Base-by-base conservation (phyloP, 2,797 vertebrate genomes). In the Ciconia nigra region DNA sequence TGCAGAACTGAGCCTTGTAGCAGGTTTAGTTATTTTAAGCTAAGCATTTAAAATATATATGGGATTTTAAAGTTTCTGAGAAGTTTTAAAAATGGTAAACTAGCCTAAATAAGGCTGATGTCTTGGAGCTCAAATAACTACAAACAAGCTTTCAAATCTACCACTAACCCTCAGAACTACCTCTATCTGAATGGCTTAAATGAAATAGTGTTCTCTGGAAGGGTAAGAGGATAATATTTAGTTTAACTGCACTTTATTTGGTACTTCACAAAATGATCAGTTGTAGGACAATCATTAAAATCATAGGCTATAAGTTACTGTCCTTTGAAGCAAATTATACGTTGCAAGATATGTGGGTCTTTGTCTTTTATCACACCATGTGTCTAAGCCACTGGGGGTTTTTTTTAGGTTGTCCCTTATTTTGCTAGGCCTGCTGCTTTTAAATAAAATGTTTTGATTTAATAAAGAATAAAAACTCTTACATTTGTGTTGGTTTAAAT, bases 201-300 rank as follows among this genome's bases (percentile, higher is more conserved):
- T 63, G 25, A 91, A 95, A 90, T 80, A 47, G 65, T 76, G 28
- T 46, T 76, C 51, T 81, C 69, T 69, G n/a, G n/a, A 76, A 89
- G 58, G 15, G 25, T 46, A 76, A 81, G 87, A 88, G 65, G 58
- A 44, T 82, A 93, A 93, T 87, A 74, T 70, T 96, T 92, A 93
- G n/a, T 74, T 96, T 93, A 93, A 93, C 78, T 89, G 62, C 59
- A 85, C 66, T 95, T 96, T 94, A 90, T 95, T 74, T 95, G 84
- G 89, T 95, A 89, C 80, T 94, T 97, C 69, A 96, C 73, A 90
- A 94, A 98, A 97, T 91, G 93, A 97, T 82, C 96, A 67, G 47
- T 69, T 97, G 79, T 86, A 92, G 93, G 82, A 83, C 90, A 97
- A 95, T 95, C 88, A 95, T 97, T 98, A 96, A 96, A 98, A 97